Base-by-base conservation (phyloP, 2,113 vertebrate genomes). In the Anguilla japonica region DNA sequence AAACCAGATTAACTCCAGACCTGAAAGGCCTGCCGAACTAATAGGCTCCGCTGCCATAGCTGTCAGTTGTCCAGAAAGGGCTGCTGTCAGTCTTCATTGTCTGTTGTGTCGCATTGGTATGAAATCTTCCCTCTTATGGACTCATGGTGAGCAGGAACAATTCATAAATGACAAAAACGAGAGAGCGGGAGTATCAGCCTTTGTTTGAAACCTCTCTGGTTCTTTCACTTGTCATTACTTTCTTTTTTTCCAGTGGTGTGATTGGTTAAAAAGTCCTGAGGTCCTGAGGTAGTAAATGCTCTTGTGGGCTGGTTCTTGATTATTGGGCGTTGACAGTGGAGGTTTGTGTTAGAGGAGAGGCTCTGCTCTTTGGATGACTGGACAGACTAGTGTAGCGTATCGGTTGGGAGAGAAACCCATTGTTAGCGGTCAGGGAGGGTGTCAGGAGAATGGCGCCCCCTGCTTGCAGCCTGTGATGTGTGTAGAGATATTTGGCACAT, bases 1-100 rank as follows among this genome's bases (percentile, higher is more conserved):
- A 40, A 57, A 63, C 63, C 80, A 82, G 83, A 87, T 87, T 87
- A 83, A 83, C 8, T 29, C 43, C 86, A 16, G 39, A 34, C 43
- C 14, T 75, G 67, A 84, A 81, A 84, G 56, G 53, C 4, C 81
- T 53, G 82, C 83, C 71, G 53, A n/a, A 15, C 79, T 87, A 29
- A 67, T 83, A 75, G 83, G 56, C 11, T 60, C 50, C 3, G 29
- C 43, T 41, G 22, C 22, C 43, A 81, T 81, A 46, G 11, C 39
- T 67, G 57, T 79, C 84, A 75, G n/a, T 22, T 11, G 56, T 75
- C 39, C 57, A 78, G 63, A 71, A 79, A 87, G 39, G 6, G 11
- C 9, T 60, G 22, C 22, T 50, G 34, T 26, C 13, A 53, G 46
- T 20, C 81, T 29, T 13, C 0, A 43, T 7, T 34, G 22, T 29